phyloP scores from a whole-genome alignment of 2,888 invertebrate species.

The Ornithoptera priamus region DNA sequence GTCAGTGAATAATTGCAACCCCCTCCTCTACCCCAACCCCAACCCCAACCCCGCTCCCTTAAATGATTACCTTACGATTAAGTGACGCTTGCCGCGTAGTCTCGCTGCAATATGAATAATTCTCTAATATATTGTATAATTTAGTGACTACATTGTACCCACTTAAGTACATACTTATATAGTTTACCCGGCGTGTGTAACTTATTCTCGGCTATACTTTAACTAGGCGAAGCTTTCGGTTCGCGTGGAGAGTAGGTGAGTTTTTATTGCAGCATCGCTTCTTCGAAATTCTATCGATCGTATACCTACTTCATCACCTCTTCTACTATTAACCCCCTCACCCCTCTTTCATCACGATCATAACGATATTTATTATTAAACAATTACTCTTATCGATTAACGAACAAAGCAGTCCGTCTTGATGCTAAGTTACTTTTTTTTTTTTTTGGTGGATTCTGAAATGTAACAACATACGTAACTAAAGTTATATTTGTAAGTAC shows the following conservation, averaged over 20 bases:
- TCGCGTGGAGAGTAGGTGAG: constrained; percentile 42
- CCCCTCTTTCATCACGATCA: constrained; percentile 30
- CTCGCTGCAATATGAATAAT: constrained; percentile 70
- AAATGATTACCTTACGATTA: constrained; percentile 71
- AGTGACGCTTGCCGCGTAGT: constrained; percentile 77
- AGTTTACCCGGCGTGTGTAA: constrained; percentile 71
- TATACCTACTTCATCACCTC: constrained; percentile 34
- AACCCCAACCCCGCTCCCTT: not conserved
- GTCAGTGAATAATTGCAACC: constrained; percentile 64
- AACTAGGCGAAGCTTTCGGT: constrained; percentile 64
- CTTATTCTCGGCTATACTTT: constrained; percentile 61
- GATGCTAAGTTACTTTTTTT: constrained; percentile 58
- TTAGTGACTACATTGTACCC: constrained; percentile 75
- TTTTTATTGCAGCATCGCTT: constrained; percentile 70
- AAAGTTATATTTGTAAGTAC: constrained; percentile 67
- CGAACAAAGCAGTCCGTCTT: constrained; percentile 68
- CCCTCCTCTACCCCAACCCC: constrained; percentile 37
- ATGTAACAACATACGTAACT: constrained; percentile 75
- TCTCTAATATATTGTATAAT: constrained; percentile 72
- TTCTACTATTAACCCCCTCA: constrained; percentile 36
- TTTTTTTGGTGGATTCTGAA: constrained; percentile 62
- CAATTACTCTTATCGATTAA: constrained; percentile 36
- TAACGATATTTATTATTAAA: no score
- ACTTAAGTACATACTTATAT: constrained; percentile 67
- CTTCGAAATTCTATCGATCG: constrained; percentile 49